A percentile compares a stretch with the other conserved stretches of the same genome.
phyloP scores from a whole-genome alignment of 2,797 vertebrate species.

The Emydoidea blandingii region DNA sequence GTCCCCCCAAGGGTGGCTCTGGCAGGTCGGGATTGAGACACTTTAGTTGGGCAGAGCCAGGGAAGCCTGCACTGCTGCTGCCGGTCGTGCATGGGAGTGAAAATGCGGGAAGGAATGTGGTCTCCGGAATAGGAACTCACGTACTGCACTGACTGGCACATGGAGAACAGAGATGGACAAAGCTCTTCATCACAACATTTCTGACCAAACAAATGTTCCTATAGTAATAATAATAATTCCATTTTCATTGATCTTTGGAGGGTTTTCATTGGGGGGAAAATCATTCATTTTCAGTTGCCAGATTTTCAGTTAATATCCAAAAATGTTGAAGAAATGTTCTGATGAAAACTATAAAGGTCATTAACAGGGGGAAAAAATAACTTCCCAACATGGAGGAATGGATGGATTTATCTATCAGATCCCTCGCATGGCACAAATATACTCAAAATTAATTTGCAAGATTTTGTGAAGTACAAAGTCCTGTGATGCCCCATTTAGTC shows the following conservation, averaged over 20 bases:
- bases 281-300: neutral
- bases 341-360: neutral
- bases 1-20: too few relatives aligned
- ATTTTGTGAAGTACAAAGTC: neutral
- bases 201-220: neutral
- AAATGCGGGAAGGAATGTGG: neutral
- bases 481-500: accelerated
- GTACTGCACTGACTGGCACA: neutral
- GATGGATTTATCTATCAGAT: neutral
- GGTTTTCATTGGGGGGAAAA: neutral
- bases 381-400: neutral
- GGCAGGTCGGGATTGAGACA: neutral
- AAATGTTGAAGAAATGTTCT: neutral
- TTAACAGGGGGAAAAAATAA: neutral
- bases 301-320: neutral
- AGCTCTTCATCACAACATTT: neutral
- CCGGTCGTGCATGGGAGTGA: neutral
- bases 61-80: neutral
- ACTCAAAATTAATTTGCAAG: neutral
- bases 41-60: neutral
- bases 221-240: neutral
- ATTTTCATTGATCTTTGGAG: neutral
- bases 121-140: neutral
- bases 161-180: neutral
- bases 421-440: neutral